Evolutionary conservation across 1,140 invertebrate species (phyloP), one percentile per base, ranked within the genome.

Genomic region (Drosophila trapezifrons): DNA sequence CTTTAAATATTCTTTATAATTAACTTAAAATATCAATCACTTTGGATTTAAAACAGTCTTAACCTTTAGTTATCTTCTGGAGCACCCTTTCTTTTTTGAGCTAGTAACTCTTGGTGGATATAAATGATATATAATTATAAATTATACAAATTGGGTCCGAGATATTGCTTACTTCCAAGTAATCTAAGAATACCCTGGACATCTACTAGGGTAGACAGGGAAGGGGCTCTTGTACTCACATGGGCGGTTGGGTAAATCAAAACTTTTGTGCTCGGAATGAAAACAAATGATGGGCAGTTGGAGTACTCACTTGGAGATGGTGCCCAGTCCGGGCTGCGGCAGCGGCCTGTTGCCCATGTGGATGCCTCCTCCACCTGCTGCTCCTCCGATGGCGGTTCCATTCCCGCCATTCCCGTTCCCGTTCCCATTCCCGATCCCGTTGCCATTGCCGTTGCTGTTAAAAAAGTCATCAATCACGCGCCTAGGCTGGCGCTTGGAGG

Each of bases 401-500:
- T 37, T 64, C 35, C 38, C 58, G 3, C 67, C 64, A 15, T 29
- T 57, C 10, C 60, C 65, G 8, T 12, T 45, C 20, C 27, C 27
- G 5, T n/a, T 59, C 22, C 43, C 38, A 18, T n/a, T 55, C 38
- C 37, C 20, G 4, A n/a, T 55, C 38, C 37, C 20, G 4, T 27
- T 64, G 20, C 55, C 52, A 7, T 45, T 59, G 93, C 93, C 93
- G 92, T 92, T 86, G 92, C 93, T 84, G 76, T 93, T 93, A 69
- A 92, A 91, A 75, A 93, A 92, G 38, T 95, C 95, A 92, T 96
- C 96, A 56, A 96, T 94, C 63, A 95, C 94, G 66, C 97, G 94
- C 71, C 97, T 93, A 77, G 96, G 95, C 85, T 96, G 96, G 71
- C 97, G 94, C 75, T 97, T 94, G 70, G 97, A 98, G 8, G 97